Evolutionary conservation across 2,113 vertebrate species (phyloP), one percentile per base, ranked within the genome.

Genomic region (Scomber colias): DNA sequence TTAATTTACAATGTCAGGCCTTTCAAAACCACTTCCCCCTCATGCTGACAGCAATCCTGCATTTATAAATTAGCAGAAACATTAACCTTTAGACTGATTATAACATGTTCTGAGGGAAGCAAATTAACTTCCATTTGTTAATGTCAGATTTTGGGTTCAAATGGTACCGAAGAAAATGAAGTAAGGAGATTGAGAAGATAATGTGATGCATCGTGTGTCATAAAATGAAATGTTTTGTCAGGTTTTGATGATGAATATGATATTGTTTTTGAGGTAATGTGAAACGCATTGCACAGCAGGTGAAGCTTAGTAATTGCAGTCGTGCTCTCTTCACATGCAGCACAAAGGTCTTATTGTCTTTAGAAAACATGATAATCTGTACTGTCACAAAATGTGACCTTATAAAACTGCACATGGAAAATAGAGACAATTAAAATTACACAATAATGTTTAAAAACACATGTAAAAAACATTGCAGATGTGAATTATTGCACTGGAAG

Each of bases 31-130:
- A 94, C 92, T 93, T 89, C 89, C 92, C 91, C 85, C 90, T 89
- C 91, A 83, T 74, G 89, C 90, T 94, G 95, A 95, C 95, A 95
- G 94, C 92, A 89, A 93, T 95, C 93, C 91, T 87, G 89, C 94
- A 92, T 95, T 95, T 94, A 92, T 94, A 95, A 95, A 95, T 95
- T 94, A 95, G 95, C 95, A 95, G 94, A 95, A 95, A 95, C 95
- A 95, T 95, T 95, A 95, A 95, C 95, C 95, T 95, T 95, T 95
- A 90, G 86, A 90, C 93, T 94, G 94, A 95, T 93, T 92, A 87
- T 94, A 94, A 94, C 92, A 63, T 75, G 87, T 95, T 94, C 91
- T 81, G 92, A 93, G 90, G 88, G 90, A 91, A 81, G 90, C 89
- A 92, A 92, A 93, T 95, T 94, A 95, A 93, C 93, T 95, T 93